phyloP scores from a whole-genome alignment of 92 coral and sea anemone genomes.

The Epizoanthus rinbou region DNA sequence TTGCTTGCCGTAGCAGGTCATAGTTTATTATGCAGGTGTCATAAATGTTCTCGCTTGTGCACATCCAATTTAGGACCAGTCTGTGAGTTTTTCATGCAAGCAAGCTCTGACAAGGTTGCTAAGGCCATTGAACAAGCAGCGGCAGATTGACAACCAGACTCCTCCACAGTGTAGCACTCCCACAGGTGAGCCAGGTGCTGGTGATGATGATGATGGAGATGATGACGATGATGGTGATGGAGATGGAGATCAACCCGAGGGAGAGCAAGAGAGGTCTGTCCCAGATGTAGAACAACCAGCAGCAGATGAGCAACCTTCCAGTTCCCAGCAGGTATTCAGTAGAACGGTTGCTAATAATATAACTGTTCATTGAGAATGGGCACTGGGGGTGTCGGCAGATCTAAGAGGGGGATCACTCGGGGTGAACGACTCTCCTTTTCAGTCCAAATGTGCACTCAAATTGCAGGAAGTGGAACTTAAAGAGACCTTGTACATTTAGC shows the following conservation, averaged over 20 bases:
- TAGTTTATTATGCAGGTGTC: neutral
- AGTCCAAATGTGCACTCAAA: too few relatives aligned
- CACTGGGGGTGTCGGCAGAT: too few relatives aligned
- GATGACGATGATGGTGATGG: constrained; percentile 70
- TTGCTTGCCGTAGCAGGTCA: neutral
- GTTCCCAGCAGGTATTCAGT: constrained; percentile 54
- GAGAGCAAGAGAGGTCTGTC: constrained; percentile 52
- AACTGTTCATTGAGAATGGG: neutral
- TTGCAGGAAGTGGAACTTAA: too few relatives aligned
- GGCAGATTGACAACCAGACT: constrained; percentile 66
- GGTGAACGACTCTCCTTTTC: too few relatives aligned
- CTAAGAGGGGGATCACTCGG: too few relatives aligned
- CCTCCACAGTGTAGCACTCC: constrained; percentile 79
- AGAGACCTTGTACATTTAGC: too few relatives aligned
- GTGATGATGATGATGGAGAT: constrained; percentile 82
- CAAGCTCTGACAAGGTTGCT: constrained; percentile 89
- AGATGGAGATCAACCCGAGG: constrained; percentile 41
- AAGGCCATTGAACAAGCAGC: constrained; percentile 76
- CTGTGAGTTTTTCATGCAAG: constrained; percentile 94
- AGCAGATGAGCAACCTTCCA: constrained; percentile 44
- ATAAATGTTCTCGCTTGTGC: neutral
- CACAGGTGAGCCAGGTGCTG: constrained; percentile 70
- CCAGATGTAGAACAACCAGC: constrained; percentile 59
- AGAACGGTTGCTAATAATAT: neutral
- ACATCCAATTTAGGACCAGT: constrained; percentile 63